Conservation (phyloP, 1,140 invertebrate species). For the honey bee (Apis mellifera) region Amel_HAv3.1 CM009944.2:6442001-6442500, state of each 20-base stretch:
- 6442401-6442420: slow-evolving; percentile 24
- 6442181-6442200: background rate
- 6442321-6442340: background rate
- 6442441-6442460: slow-evolving; percentile 56
- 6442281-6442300: background rate
- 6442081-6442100: too few species aligned
- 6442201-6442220: too few species aligned
- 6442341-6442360: background rate
- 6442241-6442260: too few species aligned
- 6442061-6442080: too few species aligned
- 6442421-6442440: slow-evolving; percentile 48
- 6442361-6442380: background rate
- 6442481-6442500: slow-evolving; percentile 50
- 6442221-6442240: too few species aligned
- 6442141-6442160: background rate
- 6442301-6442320: too few species aligned
- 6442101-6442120: background rate
- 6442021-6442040: too few species aligned
- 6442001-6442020: too few species aligned
- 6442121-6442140: background rate
- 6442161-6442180: background rate
- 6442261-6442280: background rate
- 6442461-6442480: slow-evolving; percentile 54
- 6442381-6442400: slow-evolving; percentile 1
- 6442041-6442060: too few species aligned